A percentile compares a stretch with the other conserved stretches of the same genome.
Evolutionary conservation across 1,140 invertebrate species (phyloP).

Genomic region (Pseudomyrmex dendroicus): DNA sequence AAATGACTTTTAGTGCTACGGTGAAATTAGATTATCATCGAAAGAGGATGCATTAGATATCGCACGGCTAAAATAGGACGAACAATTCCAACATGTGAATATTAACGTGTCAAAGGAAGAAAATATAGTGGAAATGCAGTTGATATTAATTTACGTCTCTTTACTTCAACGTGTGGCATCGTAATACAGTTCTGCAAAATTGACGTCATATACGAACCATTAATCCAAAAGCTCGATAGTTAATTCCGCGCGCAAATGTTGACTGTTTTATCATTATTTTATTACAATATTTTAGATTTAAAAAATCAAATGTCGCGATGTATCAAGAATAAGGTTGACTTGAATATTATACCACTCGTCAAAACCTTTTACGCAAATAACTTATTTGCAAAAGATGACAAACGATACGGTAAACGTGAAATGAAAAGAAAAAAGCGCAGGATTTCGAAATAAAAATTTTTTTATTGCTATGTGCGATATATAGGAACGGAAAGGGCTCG

Average conservation of each 20-base stretch:
- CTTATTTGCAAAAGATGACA: not conserved
- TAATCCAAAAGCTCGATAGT: not conserved
- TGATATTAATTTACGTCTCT: conserved; percentile 14
- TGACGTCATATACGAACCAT: conserved; percentile 6
- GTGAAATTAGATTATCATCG: conserved; percentile 74
- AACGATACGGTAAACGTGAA: not conserved
- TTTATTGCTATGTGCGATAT: conserved; percentile 21
- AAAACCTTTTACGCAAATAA: conserved; percentile 5
- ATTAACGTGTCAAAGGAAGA: not conserved
- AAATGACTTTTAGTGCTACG: conserved; percentile 79
- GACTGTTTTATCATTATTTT: not conserved
- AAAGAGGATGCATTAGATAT: conserved; percentile 31
- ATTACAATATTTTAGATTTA: not conserved
- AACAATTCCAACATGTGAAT: not conserved
- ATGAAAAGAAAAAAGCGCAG: not conserved
- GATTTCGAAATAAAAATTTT: conserved; percentile 40
- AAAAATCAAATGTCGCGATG: not conserved
- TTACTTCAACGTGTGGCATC: conserved; percentile 9
- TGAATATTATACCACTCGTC: not conserved
- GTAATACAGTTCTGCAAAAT: not conserved
- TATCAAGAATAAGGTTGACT: not conserved
- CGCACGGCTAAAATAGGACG: conserved; percentile 21
- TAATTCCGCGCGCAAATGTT: not conserved
- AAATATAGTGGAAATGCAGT: not conserved
- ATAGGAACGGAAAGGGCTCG: not conserved